Evolutionary conservation across 2,113 vertebrate species (phyloP).

Genomic region (Psephotus haematonotus): DNA sequence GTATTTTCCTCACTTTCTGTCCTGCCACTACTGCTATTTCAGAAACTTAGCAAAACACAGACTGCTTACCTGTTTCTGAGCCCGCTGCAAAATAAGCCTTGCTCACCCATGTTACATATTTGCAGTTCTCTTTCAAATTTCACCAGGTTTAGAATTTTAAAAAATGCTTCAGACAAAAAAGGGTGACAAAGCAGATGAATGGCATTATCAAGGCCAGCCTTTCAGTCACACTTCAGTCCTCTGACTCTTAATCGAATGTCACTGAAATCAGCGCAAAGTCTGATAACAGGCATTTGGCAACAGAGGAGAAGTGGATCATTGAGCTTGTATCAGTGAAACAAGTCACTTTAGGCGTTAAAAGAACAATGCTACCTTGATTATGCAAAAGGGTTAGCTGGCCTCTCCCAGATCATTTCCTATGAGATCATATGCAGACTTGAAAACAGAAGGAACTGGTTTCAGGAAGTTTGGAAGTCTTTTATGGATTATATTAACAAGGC

Average conservation of each 20-base stretch:
- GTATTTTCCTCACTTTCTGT: not conserved
- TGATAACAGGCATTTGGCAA: not conserved
- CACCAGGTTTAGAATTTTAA: not conserved
- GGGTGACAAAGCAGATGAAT: not conserved
- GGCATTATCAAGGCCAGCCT: not conserved
- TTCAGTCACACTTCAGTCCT: not conserved
- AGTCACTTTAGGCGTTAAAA: not conserved
- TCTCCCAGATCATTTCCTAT: conserved; percentile 59
- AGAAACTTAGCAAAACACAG: not conserved
- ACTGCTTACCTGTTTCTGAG: not conserved
- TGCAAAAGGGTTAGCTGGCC: not conserved
- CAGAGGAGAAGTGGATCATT: not conserved
- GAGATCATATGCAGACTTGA: conserved; percentile 47
- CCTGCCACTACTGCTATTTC: not conserved
- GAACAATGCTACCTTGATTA: conserved; percentile 48
- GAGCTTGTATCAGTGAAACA: not conserved
- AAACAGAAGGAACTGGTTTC: conserved; percentile 27
- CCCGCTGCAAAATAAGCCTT: not conserved
- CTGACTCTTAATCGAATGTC: not conserved
- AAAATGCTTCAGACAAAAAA: not conserved
- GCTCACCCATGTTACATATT: rapidly evolving
- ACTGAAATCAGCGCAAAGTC: not conserved
- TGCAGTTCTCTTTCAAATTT: not conserved
- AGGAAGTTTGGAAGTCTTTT: conserved; percentile 49
- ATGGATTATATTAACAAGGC: conserved; percentile 32